Percentiles rank a stretch among this genome's conserved stretches.
Conservation (phyloP, 37 sponge, comb jelly and placozoan species). For the Axinella damicornis region DNA sequence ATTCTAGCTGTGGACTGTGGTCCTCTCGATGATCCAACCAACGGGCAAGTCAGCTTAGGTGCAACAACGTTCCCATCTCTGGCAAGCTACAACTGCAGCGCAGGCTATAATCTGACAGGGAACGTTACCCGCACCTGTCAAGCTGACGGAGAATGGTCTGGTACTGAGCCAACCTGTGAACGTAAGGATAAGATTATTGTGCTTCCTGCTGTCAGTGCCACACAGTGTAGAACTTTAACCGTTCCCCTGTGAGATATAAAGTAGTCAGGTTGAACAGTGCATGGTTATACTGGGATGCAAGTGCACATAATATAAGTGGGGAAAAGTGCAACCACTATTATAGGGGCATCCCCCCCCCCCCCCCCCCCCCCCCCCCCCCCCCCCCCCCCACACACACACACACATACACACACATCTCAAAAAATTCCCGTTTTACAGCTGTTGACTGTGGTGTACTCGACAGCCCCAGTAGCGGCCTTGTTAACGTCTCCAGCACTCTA, state of each 20-base stretch:
- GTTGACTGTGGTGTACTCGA: neutral
- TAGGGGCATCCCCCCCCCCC: too few relatives aligned
- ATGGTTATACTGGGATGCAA: too few relatives aligned
- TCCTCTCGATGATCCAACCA: neutral
- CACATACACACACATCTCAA: too few relatives aligned
- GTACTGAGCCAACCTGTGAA: constrained; percentile 12
- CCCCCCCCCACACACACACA: too few relatives aligned
- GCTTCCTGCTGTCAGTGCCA: too few relatives aligned
- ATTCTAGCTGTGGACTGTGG: neutral
- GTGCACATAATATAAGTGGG: too few relatives aligned
- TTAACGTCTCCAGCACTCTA: neutral
- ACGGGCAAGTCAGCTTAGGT: neutral
- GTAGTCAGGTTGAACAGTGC: too few relatives aligned
- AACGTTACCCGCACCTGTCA: constrained; percentile 7
- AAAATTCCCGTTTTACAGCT: neutral
- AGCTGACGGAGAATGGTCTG: constrained; percentile 37
- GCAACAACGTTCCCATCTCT: neutral
- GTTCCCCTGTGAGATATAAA: too few relatives aligned
- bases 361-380: too few relatives aligned
- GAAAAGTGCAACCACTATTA: too few relatives aligned
- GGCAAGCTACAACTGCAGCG: neutral
- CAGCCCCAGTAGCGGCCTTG: neutral
- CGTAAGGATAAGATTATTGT: too few relatives aligned
- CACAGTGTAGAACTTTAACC: too few relatives aligned
- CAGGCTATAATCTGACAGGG: constrained; percentile 2